Base-by-base conservation (phyloP, 2,113 vertebrate genomes). In the Piaya cayana region DNA sequence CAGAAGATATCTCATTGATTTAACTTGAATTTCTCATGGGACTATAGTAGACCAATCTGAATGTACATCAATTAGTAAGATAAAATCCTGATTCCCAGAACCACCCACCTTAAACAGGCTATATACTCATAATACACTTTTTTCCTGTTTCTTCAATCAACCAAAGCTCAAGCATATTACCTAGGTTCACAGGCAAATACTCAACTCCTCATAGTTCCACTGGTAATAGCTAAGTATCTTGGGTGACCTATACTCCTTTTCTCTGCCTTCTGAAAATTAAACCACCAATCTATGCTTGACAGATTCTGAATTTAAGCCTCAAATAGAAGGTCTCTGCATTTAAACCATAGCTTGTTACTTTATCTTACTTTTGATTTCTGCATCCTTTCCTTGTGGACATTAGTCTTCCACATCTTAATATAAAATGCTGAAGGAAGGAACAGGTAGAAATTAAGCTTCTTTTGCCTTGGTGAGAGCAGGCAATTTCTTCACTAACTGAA, bases 401-500 rank as follows among this genome's bases (percentile, higher is more conserved):
- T 83, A 80, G 67, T 92, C 63, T 91, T 86, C 20, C 11, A 21
- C 32, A 80, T 55, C 55, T 69, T 77, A 88, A 65, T 36, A 76
- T 4, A 89, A 85, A 91, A 69, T 63, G 50, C 23, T 50, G n/a
- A 76, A 85, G 62, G 65, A 91, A 95, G 71, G 82, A 95, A 90
- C 50, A 52, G 37, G 21, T 59, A 94, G 21, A 42, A 92, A 67
- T 94, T 94, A 95, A 83, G 37, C 21, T 36, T 80, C 45, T 81
- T 56, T 86, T 96, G 87, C 96, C 86, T 93, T 0, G 0, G 56
- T 76, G 90, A 90, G 86, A 68, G 64, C 82, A 94, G 64, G 56
- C 43, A 94, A 82, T 81, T 94, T 90, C 36, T 96, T 86, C 30
- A 53, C 49, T 92, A 95, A 94, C 88, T 83, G 60, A 95, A 93